These are phyloP conservation scores for Rhea americana DNA, from an alignment of 2,113 vertebrate genomes.

Conservation along the genomic window DNA sequence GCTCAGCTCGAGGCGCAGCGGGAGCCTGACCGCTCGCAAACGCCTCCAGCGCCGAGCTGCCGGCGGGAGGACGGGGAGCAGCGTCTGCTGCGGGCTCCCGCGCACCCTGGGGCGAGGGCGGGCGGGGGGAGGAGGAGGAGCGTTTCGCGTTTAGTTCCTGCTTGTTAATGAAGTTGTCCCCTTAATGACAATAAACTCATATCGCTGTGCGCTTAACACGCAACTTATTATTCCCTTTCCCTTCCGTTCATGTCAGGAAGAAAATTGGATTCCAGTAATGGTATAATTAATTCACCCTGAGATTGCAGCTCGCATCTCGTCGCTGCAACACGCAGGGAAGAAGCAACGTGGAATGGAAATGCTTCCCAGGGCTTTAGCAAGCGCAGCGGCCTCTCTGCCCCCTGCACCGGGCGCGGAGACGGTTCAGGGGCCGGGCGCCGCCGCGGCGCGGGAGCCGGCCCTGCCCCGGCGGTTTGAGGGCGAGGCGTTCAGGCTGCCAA, in stretches of 20 bases:
- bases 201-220: neutral
- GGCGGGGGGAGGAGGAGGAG: neutral
- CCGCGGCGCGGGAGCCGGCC: too few relatives aligned
- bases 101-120: too few relatives aligned
- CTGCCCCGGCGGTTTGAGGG: too few relatives aligned
- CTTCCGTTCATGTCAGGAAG: slow-evolving; percentile 54
- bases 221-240: slow-evolving; percentile 34
- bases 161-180: slow-evolving; percentile 58
- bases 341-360: too few relatives aligned
- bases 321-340: fast-evolving
- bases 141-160: neutral
- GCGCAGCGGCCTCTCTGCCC: neutral
- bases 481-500: too few relatives aligned
- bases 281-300: slow-evolving; percentile 41
- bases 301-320: neutral
- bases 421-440: too few relatives aligned
- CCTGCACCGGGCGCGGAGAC: too few relatives aligned
- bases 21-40: too few relatives aligned
- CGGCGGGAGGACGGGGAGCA: neutral
- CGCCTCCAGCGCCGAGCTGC: too few relatives aligned
- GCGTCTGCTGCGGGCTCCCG: neutral
- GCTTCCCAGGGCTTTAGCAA: fast-evolving
- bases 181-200: neutral
- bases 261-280: slow-evolving; percentile 56
- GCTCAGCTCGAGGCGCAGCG: too few relatives aligned